These are phyloP conservation scores for Archocentrus centrarchus DNA, from an alignment of 2,113 vertebrate species.

Conservation along the genomic window DNA sequence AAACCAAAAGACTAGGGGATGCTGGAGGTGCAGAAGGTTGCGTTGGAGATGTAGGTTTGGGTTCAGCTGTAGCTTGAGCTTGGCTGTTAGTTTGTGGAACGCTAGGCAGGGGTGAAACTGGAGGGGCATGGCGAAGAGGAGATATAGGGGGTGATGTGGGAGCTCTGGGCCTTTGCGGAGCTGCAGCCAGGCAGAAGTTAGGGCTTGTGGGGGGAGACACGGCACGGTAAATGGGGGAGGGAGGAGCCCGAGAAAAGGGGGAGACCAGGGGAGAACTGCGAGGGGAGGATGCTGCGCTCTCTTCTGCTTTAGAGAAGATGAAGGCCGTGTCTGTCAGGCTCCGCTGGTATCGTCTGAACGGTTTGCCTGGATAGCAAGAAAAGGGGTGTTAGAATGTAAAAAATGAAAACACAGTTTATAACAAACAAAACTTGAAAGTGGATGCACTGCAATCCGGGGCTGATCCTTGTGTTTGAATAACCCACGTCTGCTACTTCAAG, in stretches of 20 bases:
- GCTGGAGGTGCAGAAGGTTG: slow-evolving; percentile 61
- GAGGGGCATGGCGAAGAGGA: slow-evolving; percentile 48
- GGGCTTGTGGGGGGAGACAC: slow-evolving; percentile 66
- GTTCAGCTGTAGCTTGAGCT: slow-evolving; percentile 28
- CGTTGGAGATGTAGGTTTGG: slow-evolving; percentile 39
- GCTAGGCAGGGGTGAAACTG: slow-evolving; percentile 35
- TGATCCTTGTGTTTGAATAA: background rate
- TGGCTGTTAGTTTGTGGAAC: slow-evolving; percentile 38
- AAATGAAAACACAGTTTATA: background rate
- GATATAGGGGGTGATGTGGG: slow-evolving; percentile 67
- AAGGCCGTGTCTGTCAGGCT: slow-evolving; percentile 88
- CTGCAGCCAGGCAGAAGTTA: slow-evolving; percentile 56
- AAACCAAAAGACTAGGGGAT: slow-evolving; percentile 63
- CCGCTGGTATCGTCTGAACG: slow-evolving; percentile 85
- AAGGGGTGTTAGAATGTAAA: slow-evolving; percentile 3
- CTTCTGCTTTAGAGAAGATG: slow-evolving; percentile 82
- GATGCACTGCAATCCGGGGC: background rate
- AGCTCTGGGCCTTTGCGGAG: slow-evolving; percentile 39
- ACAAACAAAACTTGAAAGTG: slow-evolving; percentile 12
- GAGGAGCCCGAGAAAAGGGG: slow-evolving; percentile 70
- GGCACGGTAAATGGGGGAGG: slow-evolving; percentile 59
- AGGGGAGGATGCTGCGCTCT: slow-evolving; percentile 63
- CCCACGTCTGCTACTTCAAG: background rate
- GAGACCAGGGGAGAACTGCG: slow-evolving; percentile 74
- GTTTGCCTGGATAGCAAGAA: slow-evolving; percentile 73